Evolutionary conservation across 2,113 vertebrate species (phyloP), one percentile per base, ranked within the genome.

Genomic region (Rhagologus leucostigma): DNA sequence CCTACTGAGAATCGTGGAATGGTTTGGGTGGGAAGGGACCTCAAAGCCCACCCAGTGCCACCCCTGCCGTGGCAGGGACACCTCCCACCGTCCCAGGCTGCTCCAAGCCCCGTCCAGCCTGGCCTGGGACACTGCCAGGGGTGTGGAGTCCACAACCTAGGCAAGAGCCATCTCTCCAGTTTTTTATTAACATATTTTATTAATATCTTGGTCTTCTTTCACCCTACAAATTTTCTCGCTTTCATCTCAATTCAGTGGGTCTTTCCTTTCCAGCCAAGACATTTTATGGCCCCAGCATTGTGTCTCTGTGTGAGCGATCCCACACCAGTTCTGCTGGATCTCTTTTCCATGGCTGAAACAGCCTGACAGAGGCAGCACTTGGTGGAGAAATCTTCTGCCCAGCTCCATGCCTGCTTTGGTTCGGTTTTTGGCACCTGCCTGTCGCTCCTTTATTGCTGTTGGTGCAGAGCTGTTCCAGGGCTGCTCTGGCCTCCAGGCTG

Each of bases 81-180:
- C 41, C 41, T 68, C 0, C 69, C 70, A 41, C 24, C 30, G 1
- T 11, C 46, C 46, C 46, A 53, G 39, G 20, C 0, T n/a, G 53
- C 39, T 75, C 53, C 59, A 5, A 4, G 27, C 19, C 16, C 16
- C 0, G 0, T 59, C 52, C 62, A 53, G 0, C n/a, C 70, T 62
- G 53, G 8, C 24, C 47, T 47, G 1, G 47, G 55, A 0, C 41
- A 35, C 46, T 62, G 0, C 55, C 55, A 47, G 24, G 53, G 46
- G 22, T 46, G n/a, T 17, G 20, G 20, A 68, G 7, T 63, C 14
- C n/a, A 30, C 53, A 60, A 2, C 10, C 6, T n/a, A 11, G 37
- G 23, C 19, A 67, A 29, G 39, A 39, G 13, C 24, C 16, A 22
- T 30, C 5, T 35, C 18, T 33, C 13, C 47, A 16, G 3, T 30